Evolutionary conservation across 2,888 invertebrate species (phyloP).

Genomic region (Apoda limacodes): DNA sequence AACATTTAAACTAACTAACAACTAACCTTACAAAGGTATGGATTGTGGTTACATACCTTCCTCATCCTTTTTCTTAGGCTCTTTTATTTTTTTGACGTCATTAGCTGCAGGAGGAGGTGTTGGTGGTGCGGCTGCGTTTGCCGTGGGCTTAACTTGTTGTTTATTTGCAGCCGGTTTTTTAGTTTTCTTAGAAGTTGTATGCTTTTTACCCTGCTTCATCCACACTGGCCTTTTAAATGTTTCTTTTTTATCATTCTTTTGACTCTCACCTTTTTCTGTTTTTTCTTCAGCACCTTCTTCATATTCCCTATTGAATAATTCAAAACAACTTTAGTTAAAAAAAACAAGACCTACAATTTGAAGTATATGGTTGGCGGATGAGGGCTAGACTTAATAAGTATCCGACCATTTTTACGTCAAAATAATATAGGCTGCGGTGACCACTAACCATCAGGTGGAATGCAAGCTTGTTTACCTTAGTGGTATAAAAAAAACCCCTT

Average conservation of each 20-base stretch:
- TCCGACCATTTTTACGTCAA: too few species aligned
- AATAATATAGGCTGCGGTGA: not conserved
- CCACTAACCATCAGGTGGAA: too few species aligned
- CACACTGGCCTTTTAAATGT: constrained; percentile 81
- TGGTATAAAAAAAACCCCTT: not conserved
- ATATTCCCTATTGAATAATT: constrained; percentile 49
- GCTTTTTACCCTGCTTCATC: constrained; percentile 79
- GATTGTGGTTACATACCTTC: too few species aligned
- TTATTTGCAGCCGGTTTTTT: constrained; percentile 63
- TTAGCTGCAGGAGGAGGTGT: constrained; percentile 24
- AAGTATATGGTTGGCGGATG: too few species aligned
- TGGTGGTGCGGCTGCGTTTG: constrained; percentile 32
- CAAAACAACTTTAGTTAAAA: not conserved
- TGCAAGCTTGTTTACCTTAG: too few species aligned
- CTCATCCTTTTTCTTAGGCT: constrained; percentile 56
- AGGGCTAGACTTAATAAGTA: too few species aligned
- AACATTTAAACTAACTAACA: too few species aligned
- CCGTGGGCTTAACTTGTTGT: constrained; percentile 28
- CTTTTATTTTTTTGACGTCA: constrained; percentile 40
- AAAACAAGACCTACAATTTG: not conserved
- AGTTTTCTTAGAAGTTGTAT: constrained; percentile 69
- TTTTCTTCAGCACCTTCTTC: constrained; percentile 64
- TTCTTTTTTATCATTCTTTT: constrained; percentile 60
- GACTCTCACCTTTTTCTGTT: constrained; percentile 40
- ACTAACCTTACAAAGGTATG: too few species aligned